Evolutionary conservation across 2,888 invertebrate species (phyloP), one percentile per base, ranked within the genome.

Genomic region (Apantesis nais): DNA sequence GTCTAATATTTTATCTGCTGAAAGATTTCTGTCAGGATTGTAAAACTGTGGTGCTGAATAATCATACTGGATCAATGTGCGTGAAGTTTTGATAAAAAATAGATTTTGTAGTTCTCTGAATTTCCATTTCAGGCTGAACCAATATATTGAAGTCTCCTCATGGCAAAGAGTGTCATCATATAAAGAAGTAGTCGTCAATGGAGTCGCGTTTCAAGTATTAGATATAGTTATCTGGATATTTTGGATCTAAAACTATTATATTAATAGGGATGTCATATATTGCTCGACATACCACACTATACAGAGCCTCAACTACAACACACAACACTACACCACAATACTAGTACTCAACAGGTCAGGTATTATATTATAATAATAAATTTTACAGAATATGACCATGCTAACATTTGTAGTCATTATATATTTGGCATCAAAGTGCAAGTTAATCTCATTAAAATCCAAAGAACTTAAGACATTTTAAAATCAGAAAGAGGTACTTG

Each of bases 151-250:
- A 55, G 55, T 55, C 14, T 55, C 55, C n/a, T 55, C 39, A 39
- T 39, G 55, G 25, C 25, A 55, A 55, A 55, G 25, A 25, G 55
- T 25, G 11, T 25, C 55, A 25, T 55, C n/a, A n/a, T 55, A 12
- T 55, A 67, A 67, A 66, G 62, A 62, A 70, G 67, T 39, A 61
- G 48, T 52, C 48, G n/a, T 52, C 48, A 52, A 52, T 11, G 48
- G 48, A 52, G n/a, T 52, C 48, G 9, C 48, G 68, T 70, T 68
- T 67, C 70, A 70, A 70, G 58, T 73, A 72, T 62, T 55, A 65
- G 55, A 55, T 55, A 25, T 25, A 55, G 12, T 55, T 55, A 25
- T 55, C 55, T 55, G 25, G 25, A 55, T 55, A 55, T 25, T 22
- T 52, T 55, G 55, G 25, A 55, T 52, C 52, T 14, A n/a, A n/a